Conservation (phyloP, 1,140 invertebrate species). For the Eurosta solidaginis region DNA sequence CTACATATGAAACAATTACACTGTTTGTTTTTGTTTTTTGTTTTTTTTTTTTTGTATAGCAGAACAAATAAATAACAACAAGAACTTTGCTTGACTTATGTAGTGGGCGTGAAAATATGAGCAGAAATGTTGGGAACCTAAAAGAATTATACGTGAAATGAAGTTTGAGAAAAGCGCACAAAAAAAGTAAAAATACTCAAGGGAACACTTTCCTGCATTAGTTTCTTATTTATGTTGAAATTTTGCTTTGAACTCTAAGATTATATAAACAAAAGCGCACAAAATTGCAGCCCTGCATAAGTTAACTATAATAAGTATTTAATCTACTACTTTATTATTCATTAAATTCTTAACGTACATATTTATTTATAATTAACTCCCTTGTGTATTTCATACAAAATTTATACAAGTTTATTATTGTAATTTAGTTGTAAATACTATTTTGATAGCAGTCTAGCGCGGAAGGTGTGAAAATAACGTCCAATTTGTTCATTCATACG, state of each 20-base stretch:
- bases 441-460: background rate
- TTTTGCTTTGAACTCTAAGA: background rate
- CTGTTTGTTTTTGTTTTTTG: background rate
- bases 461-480: constrained; percentile 3
- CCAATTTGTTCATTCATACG: background rate
- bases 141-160: background rate
- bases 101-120: background rate
- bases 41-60: background rate
- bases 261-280: background rate
- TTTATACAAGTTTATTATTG: background rate
- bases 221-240: background rate
- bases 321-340: constrained; percentile 16
- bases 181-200: background rate
- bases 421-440: constrained; percentile 4
- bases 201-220: constrained; percentile 9
- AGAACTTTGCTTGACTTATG: background rate
- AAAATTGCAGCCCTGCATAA: background rate
- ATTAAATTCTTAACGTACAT: constrained; percentile 18
- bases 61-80: background rate
- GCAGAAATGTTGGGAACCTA: background rate
- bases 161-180: background rate
- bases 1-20: background rate
- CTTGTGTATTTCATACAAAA: background rate
- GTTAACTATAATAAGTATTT: constrained; percentile 2
- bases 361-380: constrained; percentile 6